Evolutionary conservation across 2,888 invertebrate species (phyloP).

Genomic region (Nomada fabriciana): DNA sequence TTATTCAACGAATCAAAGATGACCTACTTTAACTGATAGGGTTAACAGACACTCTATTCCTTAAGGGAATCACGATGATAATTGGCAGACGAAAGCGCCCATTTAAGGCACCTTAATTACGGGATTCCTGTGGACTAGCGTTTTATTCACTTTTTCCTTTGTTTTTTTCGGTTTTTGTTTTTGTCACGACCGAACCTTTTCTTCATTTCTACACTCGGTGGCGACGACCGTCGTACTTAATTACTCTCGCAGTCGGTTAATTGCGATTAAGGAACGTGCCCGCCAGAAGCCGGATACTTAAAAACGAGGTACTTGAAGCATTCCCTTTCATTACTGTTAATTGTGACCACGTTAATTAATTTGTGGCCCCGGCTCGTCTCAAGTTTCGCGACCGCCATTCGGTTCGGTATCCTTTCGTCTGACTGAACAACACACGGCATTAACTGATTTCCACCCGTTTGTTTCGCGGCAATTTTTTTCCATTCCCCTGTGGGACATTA

Average conservation of each 20-base stretch:
- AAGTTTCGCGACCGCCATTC: conserved; percentile 31
- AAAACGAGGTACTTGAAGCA: conserved; percentile 70
- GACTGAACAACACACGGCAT: conserved; percentile 31
- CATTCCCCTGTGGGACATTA: not conserved
- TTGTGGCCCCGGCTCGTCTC: conserved; percentile 46
- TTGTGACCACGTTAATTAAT: conserved; percentile 71
- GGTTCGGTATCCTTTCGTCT: conserved; percentile 41
- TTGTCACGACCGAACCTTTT: conserved; percentile 61
- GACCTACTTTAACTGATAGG: conserved; percentile 55
- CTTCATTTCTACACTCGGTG: conserved; percentile 72
- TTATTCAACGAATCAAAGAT: conserved; percentile 50
- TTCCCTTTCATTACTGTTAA: conserved; percentile 71
- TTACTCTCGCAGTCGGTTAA: conserved; percentile 75
- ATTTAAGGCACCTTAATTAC: conserved; percentile 78
- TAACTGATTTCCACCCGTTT: conserved; percentile 38
- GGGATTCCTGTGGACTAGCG: conserved; percentile 52
- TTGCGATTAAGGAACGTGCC: conserved; percentile 74
- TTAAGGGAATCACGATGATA: conserved; percentile 65
- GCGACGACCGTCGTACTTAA: conserved; percentile 72
- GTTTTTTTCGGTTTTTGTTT: conserved; percentile 35
- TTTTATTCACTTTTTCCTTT: conserved; percentile 48
- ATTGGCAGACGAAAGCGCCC: conserved; percentile 72
- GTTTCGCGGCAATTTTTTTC: conserved; percentile 16
- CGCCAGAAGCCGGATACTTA: conserved; percentile 66
- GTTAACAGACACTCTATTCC: conserved; percentile 52